Evolutionary conservation across 2,797 vertebrate genomes (phyloP), one percentile per base, ranked within the genome.

Genomic region (Etheostoma nigrum): DNA sequence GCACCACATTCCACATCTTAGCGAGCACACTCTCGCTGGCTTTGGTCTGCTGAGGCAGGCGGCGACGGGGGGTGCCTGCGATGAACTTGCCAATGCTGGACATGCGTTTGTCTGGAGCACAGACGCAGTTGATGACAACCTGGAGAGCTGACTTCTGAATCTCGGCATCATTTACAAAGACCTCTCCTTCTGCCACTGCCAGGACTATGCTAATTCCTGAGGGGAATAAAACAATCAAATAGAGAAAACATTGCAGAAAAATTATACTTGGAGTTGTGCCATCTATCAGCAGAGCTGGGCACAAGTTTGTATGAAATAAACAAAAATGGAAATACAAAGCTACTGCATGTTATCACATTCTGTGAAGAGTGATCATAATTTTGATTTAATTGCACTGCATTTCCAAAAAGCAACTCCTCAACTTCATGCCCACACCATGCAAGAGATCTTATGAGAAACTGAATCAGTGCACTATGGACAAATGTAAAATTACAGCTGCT

Each of bases 1-100:
- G 98, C 14, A 99, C 98, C 83, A 99, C 97, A 1, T 99, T 99
- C 98, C 98, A 99, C 98, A 99, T 99, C 94, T 99, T 99, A 40
- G 96, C 95, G 78, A 99, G 94, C 0, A 98, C 97, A 42, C 96
- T 97, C 93, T 99, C 98, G 0, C 95, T 97, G 87, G 94, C 95
- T 85, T 97, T 97, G 77, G 95, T 96, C 23, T 96, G 95, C 88
- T 99, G 97, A n/a, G 97, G 96, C 73, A 97, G 92, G 62, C 97
- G 97, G 6, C 98, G 96, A 0, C 98, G 97, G 19, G 97, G 97
- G 8, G 97, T 98, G 55, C 97, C 97, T 1, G 97, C 97, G 61
- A 99, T 98, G 88, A 99, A 99, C 84, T 99, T 99, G 84, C 98
- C 97, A 1, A 99, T 98, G 88, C 97, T 98, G 89, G 98, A 98